Conservation (phyloP, 1,140 invertebrate species). For the Aricia agestis region DNA sequence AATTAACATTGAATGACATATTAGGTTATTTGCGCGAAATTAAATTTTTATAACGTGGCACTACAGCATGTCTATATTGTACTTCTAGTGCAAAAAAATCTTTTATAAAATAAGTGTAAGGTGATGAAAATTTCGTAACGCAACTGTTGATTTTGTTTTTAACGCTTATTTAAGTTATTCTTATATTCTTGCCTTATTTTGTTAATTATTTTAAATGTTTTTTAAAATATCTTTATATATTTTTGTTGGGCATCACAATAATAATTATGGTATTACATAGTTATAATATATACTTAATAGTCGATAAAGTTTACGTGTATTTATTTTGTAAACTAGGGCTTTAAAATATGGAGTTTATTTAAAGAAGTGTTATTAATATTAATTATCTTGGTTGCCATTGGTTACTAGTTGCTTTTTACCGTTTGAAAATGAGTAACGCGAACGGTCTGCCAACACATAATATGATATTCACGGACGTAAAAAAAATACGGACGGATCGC, state of each 20-base stretch:
- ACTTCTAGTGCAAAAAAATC: neutral
- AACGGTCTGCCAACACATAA: neutral
- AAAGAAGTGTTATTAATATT: conserved; percentile 1
- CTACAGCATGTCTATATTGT: neutral
- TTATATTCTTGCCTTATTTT: neutral
- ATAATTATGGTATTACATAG: neutral
- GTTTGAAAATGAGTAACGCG: neutral
- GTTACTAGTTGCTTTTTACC: neutral
- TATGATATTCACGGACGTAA: too few species aligned
- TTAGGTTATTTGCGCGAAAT: neutral
- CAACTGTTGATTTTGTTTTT: neutral
- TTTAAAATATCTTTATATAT: neutral
- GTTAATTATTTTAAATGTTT: neutral
- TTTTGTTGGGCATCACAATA: neutral
- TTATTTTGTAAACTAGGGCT: conserved; percentile 3
- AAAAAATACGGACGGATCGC: too few species aligned
- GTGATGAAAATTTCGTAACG: neutral
- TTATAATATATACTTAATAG: neutral
- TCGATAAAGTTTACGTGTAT: neutral
- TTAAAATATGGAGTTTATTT: conserved; percentile 4
- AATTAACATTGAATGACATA: neutral
- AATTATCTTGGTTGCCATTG: neutral
- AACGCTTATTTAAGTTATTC: conserved; percentile 3
- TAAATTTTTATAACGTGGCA: neutral
- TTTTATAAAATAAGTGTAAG: neutral